Base-by-base conservation (phyloP, 2,113 vertebrate genomes). In the Etheostoma cragini region DNA sequence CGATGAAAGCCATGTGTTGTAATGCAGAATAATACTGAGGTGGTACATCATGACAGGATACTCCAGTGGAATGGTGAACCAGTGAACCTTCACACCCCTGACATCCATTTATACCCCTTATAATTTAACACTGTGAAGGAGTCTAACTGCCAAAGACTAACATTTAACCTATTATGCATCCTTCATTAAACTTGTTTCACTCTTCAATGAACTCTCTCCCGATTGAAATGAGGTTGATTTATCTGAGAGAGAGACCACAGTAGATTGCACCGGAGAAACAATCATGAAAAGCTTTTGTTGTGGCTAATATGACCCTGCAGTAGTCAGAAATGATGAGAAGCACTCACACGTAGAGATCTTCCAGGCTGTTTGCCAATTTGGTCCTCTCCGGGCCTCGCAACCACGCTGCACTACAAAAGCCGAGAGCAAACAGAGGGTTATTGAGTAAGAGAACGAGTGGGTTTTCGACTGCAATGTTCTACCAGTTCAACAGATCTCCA, bases 331-430 rank as follows among this genome's bases (percentile, higher is more conserved):
- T 87, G 49, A 89, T 57, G 26, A 82, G 77, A 76, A 50, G 69
- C 72, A 96, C 97, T 98, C 95, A 99, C 98, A 96, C 64, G 83
- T 97, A 99, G 80, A 98, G 96, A 89, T 99, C 97, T 92, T 99
- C 98, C 70, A 99, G 95, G 88, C 95, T 95, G 91, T 97, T 97
- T 60, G 96, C 95, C 81, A 99, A 89, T 54, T 93, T 92, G 0
- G 54, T 84, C 81, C 97, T 96, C 86, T 98, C 97, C 26, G 94
- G 90, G 64, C 96, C 96, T 93, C 93, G 95, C 91, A 99, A 93
- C 98, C 98, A 99, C 35, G 96, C 94, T 8, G 98, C 98, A 92
- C 98, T 99, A 90, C 67, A 94, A 94, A 85, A 81, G 89, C 90
- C 93, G 0, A 88, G 72, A 89, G 89, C 85, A 91, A 91, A 91